Evolutionary conservation across 2,113 vertebrate species (phyloP).

Genomic region (Melozone crissalis): DNA sequence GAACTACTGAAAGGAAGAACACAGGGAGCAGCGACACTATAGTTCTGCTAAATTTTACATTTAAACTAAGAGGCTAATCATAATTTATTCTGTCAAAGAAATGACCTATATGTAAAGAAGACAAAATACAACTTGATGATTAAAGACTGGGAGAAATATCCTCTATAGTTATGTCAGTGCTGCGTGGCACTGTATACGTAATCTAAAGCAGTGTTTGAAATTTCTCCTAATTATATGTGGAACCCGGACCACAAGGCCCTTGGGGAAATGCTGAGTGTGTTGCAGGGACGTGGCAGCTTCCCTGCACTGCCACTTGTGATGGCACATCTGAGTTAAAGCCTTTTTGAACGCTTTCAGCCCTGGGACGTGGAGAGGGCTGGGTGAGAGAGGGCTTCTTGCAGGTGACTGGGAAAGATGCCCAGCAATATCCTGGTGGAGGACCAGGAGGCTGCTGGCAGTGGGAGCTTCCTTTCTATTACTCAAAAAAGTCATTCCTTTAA

Average conservation of each 20-base stretch:
- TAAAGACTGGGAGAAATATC: slow-evolving; percentile 54
- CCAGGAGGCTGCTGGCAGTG: neutral
- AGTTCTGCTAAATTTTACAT: slow-evolving; percentile 69
- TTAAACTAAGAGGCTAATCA: slow-evolving; percentile 72
- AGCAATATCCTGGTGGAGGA: neutral
- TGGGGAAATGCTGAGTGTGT: neutral
- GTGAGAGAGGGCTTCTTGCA: neutral
- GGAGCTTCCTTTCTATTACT: neutral
- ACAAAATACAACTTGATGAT: slow-evolving; percentile 63
- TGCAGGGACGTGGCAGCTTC: neutral
- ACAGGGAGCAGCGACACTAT: slow-evolving; percentile 55
- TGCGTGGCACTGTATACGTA: neutral
- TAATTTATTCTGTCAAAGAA: slow-evolving; percentile 70
- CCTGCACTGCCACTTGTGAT: neutral
- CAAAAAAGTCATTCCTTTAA: neutral
- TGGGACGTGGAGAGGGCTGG: neutral
- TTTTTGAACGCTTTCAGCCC: neutral
- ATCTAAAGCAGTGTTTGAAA: slow-evolving; percentile 63
- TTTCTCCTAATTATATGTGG: slow-evolving; percentile 63
- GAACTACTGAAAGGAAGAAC: slow-evolving; percentile 62
- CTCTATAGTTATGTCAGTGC: slow-evolving; percentile 35
- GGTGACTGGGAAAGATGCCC: neutral
- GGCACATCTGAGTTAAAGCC: neutral
- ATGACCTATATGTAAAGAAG: slow-evolving; percentile 72
- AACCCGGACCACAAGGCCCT: slow-evolving; percentile 2